Conservation (phyloP, 1,140 invertebrate species). For the Brachystomella parvula region DNA sequence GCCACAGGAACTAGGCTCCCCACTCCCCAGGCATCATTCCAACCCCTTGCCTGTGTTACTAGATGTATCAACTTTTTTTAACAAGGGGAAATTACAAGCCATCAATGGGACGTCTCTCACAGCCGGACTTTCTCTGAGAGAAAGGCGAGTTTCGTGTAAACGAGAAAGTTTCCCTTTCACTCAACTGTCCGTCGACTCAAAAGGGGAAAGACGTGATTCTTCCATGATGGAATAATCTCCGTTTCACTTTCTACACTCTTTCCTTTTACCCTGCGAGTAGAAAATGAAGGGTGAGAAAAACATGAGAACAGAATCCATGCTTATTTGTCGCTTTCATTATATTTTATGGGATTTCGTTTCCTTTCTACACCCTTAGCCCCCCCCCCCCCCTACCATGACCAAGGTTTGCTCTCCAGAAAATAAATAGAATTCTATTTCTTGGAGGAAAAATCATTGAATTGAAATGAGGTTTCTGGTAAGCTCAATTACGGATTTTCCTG, state of each 20-base stretch:
- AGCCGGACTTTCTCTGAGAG: not conserved
- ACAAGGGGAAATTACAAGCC: not conserved
- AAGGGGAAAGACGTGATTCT: not conserved
- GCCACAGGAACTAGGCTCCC: too few relatives aligned
- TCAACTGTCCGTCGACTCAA: not conserved
- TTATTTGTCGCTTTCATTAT: not conserved
- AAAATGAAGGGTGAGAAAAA: not conserved
- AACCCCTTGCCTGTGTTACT: not conserved
- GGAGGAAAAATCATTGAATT: not conserved
- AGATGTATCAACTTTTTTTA: not conserved
- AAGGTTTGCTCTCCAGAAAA: not conserved
- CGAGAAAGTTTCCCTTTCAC: not conserved
- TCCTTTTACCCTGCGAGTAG: not conserved
- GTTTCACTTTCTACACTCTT: not conserved
- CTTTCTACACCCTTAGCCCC: too few relatives aligned
- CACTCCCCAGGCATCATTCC: too few relatives aligned
- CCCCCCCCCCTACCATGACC: not conserved
- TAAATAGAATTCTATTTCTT: not conserved
- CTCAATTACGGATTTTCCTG: too few relatives aligned
- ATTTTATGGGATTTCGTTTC: not conserved
- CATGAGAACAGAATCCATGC: not conserved
- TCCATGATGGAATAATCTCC: not conserved
- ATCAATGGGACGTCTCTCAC: not conserved
- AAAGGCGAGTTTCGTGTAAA: not conserved
- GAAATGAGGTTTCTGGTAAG: not conserved